A percentile compares a stretch with the other conserved stretches of the same genome.
These are phyloP conservation scores for Augiades crinisus DNA, from an alignment of 2,888 invertebrate species.

Conservation along the genomic window DNA sequence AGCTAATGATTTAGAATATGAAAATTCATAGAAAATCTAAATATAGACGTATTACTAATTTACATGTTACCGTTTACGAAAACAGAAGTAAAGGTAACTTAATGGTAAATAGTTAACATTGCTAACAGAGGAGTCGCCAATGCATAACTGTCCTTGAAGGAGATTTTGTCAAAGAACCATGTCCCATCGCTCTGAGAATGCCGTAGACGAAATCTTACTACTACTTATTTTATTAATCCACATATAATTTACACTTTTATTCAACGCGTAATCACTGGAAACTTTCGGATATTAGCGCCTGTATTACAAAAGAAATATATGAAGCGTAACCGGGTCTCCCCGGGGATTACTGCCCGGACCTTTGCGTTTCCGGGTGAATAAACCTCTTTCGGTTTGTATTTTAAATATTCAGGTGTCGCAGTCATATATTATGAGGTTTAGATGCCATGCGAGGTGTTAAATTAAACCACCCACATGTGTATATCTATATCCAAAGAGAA, in stretches of 20 bases:
- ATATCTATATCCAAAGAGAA: too few species aligned
- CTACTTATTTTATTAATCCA: too few species aligned
- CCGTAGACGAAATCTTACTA: too few species aligned
- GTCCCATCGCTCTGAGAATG: too few species aligned
- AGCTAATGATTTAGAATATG: conserved; percentile 24
- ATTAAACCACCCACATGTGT: too few species aligned
- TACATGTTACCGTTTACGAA: conserved; percentile 2
- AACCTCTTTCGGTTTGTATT: conserved; percentile 6
- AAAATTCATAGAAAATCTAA: conserved; percentile 13
- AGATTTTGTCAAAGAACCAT: too few species aligned
- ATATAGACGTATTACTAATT: conserved; percentile 8
- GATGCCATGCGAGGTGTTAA: too few species aligned
- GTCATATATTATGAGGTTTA: too few species aligned
- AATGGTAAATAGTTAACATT: too few species aligned
- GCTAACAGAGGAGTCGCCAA: too few species aligned
- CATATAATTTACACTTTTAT: neutral
- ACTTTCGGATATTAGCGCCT: neutral
- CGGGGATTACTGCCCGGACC: neutral
- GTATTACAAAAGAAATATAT: conserved; percentile 1
- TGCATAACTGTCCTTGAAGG: too few species aligned
- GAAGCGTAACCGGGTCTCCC: neutral
- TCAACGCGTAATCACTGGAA: neutral
- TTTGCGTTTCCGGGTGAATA: conserved; percentile 6
- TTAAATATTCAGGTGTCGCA: conserved; percentile 9
- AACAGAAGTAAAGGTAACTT: neutral